Evolutionary conservation across 2,888 invertebrate genomes (phyloP).

Genomic region (Conomelus anceps): DNA sequence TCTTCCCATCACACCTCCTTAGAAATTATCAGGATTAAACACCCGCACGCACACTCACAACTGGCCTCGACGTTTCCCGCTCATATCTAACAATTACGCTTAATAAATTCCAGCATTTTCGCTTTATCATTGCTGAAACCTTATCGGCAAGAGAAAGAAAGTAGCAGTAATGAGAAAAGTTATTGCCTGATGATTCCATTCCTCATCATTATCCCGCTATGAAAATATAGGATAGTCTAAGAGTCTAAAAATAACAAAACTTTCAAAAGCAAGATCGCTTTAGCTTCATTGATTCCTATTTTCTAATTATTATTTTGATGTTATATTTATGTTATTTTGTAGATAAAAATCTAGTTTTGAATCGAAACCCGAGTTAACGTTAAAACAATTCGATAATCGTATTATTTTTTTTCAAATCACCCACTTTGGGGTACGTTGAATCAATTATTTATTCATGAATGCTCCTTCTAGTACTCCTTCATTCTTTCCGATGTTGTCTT

Average conservation of each 20-base stretch:
- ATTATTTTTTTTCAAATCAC: too few species aligned
- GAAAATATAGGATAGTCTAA: neutral
- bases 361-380: too few species aligned
- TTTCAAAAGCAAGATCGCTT: neutral
- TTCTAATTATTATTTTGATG: too few species aligned
- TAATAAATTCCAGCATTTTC: neutral
- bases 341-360: too few species aligned
- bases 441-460: too few species aligned
- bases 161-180: neutral
- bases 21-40: constrained; percentile 2
- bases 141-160: neutral
- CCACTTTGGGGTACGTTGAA: too few species aligned
- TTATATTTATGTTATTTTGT: too few species aligned
- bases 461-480: too few species aligned
- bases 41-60: neutral
- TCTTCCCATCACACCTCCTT: neutral
- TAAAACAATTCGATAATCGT: too few species aligned
- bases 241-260: too few species aligned
- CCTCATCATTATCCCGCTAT: neutral
- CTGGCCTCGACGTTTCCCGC: neutral
- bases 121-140: neutral
- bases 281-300: too few species aligned
- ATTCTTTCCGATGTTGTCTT: too few species aligned
- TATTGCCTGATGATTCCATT: neutral
- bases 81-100: neutral